Base-by-base conservation (phyloP, 2,113 vertebrate species). In the Eclectus roratus region DNA sequence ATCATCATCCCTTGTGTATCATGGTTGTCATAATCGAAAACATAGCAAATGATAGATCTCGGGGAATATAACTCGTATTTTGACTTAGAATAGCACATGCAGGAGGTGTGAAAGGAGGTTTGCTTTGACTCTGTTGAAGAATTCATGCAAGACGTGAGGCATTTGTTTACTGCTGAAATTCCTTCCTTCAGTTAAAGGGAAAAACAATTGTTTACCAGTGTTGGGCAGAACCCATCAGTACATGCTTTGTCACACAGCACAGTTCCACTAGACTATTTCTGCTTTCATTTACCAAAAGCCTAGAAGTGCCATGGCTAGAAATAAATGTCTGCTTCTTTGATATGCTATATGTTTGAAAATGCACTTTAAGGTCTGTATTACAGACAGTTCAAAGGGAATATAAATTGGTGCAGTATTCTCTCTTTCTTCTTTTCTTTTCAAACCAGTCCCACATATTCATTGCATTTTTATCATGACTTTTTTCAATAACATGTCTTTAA, bases 321-420 rank as follows among this genome's bases (percentile, higher is more conserved):
- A 85, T 91, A 88, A 91, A 65, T 71, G 47, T 80, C 89, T 96
- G n/a, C 18, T 85, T 86, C 92, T 97, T 95, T 94, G 91, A 94
- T 96, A 78, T 84, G 86, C 85, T 86, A 6, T 93, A 87, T 86
- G 70, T 96, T 96, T 97, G 96, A 95, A 95, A 96, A 94, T 86
- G 89, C 89, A 90, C 77, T 93, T 93, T 94, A 88, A 96, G 94
- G 89, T 95, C 84, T 91, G 37, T 88, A 44, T 95, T 81, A 88
- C 79, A 93, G 86, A 43, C 41, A 93, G 93, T 94, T 96, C 93
- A 96, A 97, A 97, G 84, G 53, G 92, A 95, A 90, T 95, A 91
- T 85, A 80, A 91, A 91, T 93, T 53, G 65, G 37, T 94, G 89
- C 56, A 72, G 49, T 65, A 68, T 90, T 92, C 44, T 91, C 16